A percentile compares a stretch with the other conserved stretches of the same genome.
Conservation (phyloP, 1,140 invertebrate species). For the Popillia japonica region DNA sequence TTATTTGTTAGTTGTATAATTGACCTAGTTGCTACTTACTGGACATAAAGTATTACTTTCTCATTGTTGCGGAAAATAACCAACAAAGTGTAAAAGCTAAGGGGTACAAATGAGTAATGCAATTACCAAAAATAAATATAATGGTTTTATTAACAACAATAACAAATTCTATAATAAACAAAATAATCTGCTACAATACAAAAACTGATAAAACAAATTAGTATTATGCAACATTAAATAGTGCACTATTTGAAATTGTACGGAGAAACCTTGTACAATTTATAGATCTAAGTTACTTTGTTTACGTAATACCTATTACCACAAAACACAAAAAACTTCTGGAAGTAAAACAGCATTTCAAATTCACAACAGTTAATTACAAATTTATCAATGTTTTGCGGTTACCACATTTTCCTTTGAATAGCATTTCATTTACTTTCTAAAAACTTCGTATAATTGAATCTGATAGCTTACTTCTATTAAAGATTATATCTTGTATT, state of each 20-base stretch:
- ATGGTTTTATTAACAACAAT: slow-evolving; percentile 30
- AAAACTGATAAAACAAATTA: not conserved
- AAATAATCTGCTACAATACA: not conserved
- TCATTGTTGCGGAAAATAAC: no score
- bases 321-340: slow-evolving; percentile 18
- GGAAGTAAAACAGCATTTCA: not conserved
- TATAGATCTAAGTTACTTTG: not conserved
- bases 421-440: slow-evolving; percentile 1
- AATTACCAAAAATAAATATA: slow-evolving; percentile 30
- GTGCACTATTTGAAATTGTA: not conserved
- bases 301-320: slow-evolving; percentile 9
- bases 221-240: slow-evolving; percentile 7
- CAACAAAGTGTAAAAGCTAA: no score
- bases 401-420: slow-evolving; percentile 2
- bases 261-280: not conserved
- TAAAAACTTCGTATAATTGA: not conserved
- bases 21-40: no score
- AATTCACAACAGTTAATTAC: slow-evolving; percentile 1
- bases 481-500: not conserved
- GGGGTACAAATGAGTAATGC: not conserved
- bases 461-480: not conserved
- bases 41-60: no score
- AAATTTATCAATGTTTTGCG: not conserved
- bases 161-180: slow-evolving; percentile 22
- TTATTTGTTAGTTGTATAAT: no score